A percentile compares a stretch with the other conserved stretches of the same genome.
phyloP scores from a whole-genome alignment of 1,140 invertebrate species.

The Drosophila willistoni region DNA sequence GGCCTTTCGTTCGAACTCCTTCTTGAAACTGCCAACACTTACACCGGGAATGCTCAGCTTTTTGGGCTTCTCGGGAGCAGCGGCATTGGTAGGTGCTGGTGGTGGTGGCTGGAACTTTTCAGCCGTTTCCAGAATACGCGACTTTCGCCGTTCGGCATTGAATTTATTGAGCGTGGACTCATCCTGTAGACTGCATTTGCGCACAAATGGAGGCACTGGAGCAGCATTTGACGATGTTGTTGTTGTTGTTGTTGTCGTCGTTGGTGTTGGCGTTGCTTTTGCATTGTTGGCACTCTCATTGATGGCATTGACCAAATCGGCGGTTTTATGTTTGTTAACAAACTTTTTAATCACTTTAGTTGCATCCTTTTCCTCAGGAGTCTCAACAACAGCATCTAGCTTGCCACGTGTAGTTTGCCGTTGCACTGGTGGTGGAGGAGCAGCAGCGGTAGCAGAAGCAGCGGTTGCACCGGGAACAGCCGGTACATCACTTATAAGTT shows the following conservation, averaged over 20 bases:
- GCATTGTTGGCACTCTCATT: conserved; percentile 55
- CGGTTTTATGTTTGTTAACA: conserved; percentile 78
- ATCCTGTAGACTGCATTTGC: conserved; percentile 82
- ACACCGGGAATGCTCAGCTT: conserved; percentile 91
- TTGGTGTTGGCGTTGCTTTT: conserved; percentile 27
- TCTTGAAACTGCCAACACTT: conserved; percentile 92
- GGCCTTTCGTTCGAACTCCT: conserved; percentile 91
- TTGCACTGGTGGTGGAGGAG: conserved; percentile 28
- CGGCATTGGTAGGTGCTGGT: conserved; percentile 35
- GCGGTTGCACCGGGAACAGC: neutral
- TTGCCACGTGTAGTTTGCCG: conserved; percentile 60
- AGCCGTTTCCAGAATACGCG: conserved; percentile 88
- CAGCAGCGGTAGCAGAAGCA: neutral
- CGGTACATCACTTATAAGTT: conserved; percentile 49
- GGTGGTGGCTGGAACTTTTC: conserved; percentile 87
- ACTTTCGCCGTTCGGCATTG: conserved; percentile 85
- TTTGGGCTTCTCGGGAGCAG: conserved; percentile 87
- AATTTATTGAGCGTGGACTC: conserved; percentile 81
- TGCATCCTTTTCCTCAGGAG: conserved; percentile 70
- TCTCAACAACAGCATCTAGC: conserved; percentile 70
- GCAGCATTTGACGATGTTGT: neutral
- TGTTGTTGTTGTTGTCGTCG: neutral
- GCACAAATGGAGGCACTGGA: conserved; percentile 57
- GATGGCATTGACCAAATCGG: conserved; percentile 79
- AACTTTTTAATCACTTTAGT: conserved; percentile 82